phyloP scores from a whole-genome alignment of 2,113 vertebrate genomes.

The Xerus inauris region DNA sequence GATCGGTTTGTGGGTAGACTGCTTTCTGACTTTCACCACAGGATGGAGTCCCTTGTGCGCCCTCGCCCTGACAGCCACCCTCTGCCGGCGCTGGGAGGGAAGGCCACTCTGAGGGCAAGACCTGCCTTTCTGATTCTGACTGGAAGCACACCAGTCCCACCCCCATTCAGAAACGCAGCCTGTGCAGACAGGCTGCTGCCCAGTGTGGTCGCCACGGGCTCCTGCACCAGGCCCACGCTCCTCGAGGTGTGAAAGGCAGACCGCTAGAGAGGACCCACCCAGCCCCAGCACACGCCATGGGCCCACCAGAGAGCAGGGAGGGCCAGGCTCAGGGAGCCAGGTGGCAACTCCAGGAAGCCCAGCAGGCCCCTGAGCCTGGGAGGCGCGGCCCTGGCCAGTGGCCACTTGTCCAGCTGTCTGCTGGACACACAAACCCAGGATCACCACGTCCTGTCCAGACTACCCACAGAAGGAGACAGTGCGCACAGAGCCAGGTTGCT shows the following conservation, averaged over 20 bases:
- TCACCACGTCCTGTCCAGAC: not conserved
- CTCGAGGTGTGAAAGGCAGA: too few relatives aligned
- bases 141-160: too few relatives aligned
- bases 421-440: not conserved
- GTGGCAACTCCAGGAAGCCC: too few relatives aligned
- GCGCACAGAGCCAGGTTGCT: not conserved
- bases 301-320: not conserved
- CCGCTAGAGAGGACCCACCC: not conserved
- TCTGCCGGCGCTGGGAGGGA: not conserved
- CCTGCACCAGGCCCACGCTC: not conserved
- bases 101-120: too few relatives aligned
- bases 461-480: not conserved
- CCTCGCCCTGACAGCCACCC: not conserved
- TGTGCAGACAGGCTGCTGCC: too few relatives aligned
- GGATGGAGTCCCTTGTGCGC: too few relatives aligned
- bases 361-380: too few relatives aligned
- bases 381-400: not conserved
- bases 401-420: not conserved
- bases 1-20: not conserved
- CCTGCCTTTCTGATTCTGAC: not conserved
- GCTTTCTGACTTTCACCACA: not conserved
- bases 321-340: too few relatives aligned
- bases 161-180: too few relatives aligned
- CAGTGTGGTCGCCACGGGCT: too few relatives aligned
- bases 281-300: too few relatives aligned